These are phyloP conservation scores for Hylyphantes graminicola DNA, from an alignment of 1,140 invertebrate species.

Conservation along the genomic window DNA sequence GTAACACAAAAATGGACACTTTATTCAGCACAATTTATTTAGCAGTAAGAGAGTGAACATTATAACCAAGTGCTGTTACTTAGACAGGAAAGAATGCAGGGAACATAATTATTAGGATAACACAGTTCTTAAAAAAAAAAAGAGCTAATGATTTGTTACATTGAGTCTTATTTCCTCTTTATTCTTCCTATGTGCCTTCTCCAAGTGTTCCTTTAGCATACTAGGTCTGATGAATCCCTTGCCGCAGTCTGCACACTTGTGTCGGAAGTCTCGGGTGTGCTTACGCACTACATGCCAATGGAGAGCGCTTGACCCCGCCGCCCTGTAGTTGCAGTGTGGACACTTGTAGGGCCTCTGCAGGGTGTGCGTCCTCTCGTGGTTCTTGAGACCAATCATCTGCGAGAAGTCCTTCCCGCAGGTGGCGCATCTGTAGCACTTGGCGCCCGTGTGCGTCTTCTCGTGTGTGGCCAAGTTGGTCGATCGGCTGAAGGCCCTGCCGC, in stretches of 20 bases:
- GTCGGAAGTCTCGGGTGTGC: constrained; percentile 69
- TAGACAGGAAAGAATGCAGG: too few species aligned
- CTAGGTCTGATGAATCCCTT: too few species aligned
- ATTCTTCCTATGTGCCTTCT: too few species aligned
- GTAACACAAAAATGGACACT: too few species aligned
- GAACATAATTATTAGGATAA: too few species aligned
- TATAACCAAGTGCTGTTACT: too few species aligned
- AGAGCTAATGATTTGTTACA: too few species aligned
- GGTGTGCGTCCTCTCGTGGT: constrained; percentile 62
- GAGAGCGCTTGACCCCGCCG: not conserved
- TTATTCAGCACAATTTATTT: too few species aligned
- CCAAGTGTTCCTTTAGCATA: too few species aligned
- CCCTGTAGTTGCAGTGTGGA: not conserved
- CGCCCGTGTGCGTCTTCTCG: constrained; percentile 59
- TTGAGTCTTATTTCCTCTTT: too few species aligned
- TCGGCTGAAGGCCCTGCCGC: constrained; percentile 65
- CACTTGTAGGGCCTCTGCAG: not conserved
- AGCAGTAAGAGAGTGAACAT: too few species aligned
- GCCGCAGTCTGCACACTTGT: constrained; percentile 67
- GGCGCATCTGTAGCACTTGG: constrained; percentile 65
- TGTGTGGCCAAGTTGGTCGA: constrained; percentile 68
- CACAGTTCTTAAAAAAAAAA: too few species aligned
- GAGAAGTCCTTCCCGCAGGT: constrained; percentile 67
- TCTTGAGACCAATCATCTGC: constrained; percentile 67
- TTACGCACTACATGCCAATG: not conserved